Conservation (phyloP, 2,113 vertebrate genomes). For the Sclerurus mexicanus region DNA sequence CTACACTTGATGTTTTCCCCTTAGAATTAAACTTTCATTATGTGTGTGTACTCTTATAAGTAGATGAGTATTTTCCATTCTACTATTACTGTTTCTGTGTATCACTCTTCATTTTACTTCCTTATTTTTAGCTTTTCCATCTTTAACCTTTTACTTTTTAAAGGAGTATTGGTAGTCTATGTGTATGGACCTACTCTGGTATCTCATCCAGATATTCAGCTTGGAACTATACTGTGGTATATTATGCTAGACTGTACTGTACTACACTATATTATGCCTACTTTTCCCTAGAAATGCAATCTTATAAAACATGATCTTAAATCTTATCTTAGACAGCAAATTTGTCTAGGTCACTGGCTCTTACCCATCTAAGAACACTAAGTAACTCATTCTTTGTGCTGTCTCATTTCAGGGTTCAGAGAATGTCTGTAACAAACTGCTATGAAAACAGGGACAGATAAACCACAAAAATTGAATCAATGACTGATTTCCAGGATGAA, state of each 20-base stretch:
- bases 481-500: neutral
- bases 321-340: neutral
- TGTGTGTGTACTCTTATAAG: neutral
- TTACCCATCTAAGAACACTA: neutral
- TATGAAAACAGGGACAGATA: neutral
- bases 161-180: neutral
- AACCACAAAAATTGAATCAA: neutral
- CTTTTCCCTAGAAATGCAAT: neutral
- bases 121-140: neutral
- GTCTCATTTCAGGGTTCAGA: neutral
- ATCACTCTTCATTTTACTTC: neutral
- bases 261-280: accelerated
- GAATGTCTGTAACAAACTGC: neutral
- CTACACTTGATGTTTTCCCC: neutral
- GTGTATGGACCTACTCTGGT: neutral
- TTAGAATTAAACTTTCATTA: neutral
- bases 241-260: accelerated
- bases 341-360: neutral
- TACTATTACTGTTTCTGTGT: neutral
- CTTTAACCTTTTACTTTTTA: neutral
- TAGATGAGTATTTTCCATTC: neutral
- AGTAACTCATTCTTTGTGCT: neutral
- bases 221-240: neutral
- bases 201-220: neutral
- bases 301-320: neutral